phyloP scores from a whole-genome alignment of 2,113 vertebrate genomes.

The Notothenia coriiceps region DNA sequence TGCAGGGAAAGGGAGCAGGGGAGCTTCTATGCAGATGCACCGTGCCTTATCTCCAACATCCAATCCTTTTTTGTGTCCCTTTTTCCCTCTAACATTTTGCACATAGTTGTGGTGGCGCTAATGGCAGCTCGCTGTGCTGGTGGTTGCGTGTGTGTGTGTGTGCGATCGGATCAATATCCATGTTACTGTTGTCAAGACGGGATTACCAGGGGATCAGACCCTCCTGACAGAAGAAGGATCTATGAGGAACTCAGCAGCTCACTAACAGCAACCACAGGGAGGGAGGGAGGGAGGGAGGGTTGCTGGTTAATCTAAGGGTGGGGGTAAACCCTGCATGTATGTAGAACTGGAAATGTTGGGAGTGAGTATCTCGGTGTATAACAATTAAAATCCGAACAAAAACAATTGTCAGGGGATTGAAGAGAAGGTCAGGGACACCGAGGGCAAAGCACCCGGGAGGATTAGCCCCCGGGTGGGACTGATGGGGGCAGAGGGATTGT shows the following conservation, averaged over 20 bases:
- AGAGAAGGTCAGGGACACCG: conserved; percentile 48
- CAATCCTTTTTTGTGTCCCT: not conserved
- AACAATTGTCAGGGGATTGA: conserved; percentile 26
- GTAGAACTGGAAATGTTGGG: conserved; percentile 3
- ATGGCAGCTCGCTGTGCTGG: conserved; percentile 1
- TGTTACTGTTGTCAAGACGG: conserved; percentile 65
- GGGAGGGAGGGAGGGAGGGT: not conserved
- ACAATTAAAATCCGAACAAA: conserved; percentile 5
- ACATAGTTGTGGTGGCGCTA: not conserved
- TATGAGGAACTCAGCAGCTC: conserved; percentile 51
- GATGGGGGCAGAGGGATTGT: conserved; percentile 44
- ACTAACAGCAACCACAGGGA: conserved; percentile 14
- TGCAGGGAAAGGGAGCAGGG: not conserved
- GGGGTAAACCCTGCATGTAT: not conserved
- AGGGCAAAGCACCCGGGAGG: conserved; percentile 51
- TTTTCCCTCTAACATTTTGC: not conserved
- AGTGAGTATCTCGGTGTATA: not conserved
- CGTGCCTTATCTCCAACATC: not conserved
- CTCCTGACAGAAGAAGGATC: conserved; percentile 54
- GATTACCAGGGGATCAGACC: conserved; percentile 74
- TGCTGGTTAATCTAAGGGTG: not conserved
- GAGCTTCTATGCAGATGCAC: conserved; percentile 1
- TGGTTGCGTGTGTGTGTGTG: not conserved
- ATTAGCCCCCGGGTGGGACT: conserved; percentile 62
- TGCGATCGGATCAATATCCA: conserved; percentile 70